Percentiles rank a stretch among this genome's conserved stretches.
Evolutionary conservation across 2,113 vertebrate species (phyloP).

Genomic region (Percina caprodes): DNA sequence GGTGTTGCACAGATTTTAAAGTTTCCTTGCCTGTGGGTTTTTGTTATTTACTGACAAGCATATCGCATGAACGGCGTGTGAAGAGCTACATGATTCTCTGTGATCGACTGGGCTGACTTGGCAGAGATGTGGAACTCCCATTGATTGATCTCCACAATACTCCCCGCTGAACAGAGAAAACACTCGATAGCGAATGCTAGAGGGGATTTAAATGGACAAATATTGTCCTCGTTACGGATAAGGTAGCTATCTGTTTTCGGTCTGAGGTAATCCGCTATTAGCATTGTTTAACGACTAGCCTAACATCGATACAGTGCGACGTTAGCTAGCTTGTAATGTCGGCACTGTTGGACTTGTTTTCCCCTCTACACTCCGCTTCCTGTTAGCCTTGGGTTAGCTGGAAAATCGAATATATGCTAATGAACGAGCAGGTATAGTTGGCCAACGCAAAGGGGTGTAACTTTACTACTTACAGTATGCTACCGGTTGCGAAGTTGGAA

Average conservation of each 20-base stretch:
- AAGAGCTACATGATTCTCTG: conserved; percentile 21
- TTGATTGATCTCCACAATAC: conserved; percentile 81
- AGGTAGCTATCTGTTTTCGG: conserved; percentile 29
- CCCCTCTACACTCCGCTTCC: conserved; percentile 73
- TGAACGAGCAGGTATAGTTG: conserved; percentile 51
- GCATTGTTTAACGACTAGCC: not conserved
- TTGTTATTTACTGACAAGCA: fast-evolving
- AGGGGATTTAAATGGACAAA: conserved; percentile 76
- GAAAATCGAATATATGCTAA: conserved; percentile 61
- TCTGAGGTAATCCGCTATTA: not conserved
- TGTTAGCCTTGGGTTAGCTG: conserved; percentile 75
- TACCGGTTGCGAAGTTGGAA: not conserved
- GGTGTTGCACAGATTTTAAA: fast-evolving
- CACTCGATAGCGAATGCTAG: conserved; percentile 70
- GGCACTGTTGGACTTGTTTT: conserved; percentile 76
- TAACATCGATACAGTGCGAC: conserved; percentile 21
- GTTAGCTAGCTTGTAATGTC: conserved; percentile 71
- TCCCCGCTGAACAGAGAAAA: conserved; percentile 80
- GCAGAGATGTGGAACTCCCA: conserved; percentile 74
- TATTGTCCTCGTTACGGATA: conserved; percentile 37
- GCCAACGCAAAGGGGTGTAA: conserved; percentile 38
- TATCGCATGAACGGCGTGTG: fast-evolving
- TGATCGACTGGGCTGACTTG: conserved; percentile 62
- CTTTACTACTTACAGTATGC: conserved; percentile 2
- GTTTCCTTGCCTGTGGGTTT: fast-evolving